These are phyloP conservation scores for Melikaiella ostensackeni DNA, from an alignment of 2,888 invertebrate genomes.

Conservation along the genomic window DNA sequence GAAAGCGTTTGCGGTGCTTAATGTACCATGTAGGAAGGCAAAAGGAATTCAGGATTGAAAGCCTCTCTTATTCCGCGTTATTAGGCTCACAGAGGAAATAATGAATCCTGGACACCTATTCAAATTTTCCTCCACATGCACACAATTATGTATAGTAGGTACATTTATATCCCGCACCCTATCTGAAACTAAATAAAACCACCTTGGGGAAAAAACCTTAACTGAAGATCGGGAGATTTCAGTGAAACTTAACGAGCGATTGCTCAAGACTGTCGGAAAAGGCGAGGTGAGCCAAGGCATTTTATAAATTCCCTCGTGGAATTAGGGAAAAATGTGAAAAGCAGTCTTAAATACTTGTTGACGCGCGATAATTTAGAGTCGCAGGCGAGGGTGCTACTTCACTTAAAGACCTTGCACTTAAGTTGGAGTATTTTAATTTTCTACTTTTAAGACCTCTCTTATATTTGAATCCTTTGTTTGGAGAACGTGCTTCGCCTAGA, in stretches of 20 bases:
- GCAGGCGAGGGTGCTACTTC: background rate
- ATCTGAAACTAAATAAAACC: no score
- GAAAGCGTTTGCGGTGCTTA: background rate
- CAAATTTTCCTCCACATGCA: constrained; percentile 4
- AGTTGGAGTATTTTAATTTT: constrained; percentile 7
- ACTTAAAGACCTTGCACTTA: constrained; percentile 11
- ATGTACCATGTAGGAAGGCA: constrained; percentile 22
- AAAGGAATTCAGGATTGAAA: constrained; percentile 30
- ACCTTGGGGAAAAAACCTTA: constrained; percentile 36
- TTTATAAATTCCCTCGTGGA: constrained; percentile 17
- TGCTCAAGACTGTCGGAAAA: constrained; percentile 39
- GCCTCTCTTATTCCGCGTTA: constrained; percentile 24
- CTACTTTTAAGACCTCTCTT: constrained; percentile 1
- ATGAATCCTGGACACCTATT: constrained; percentile 17
- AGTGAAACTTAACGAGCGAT: constrained; percentile 43
- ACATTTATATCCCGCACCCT: background rate
- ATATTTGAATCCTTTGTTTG: constrained; percentile 30
- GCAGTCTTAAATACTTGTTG: constrained; percentile 23
- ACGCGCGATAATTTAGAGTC: constrained; percentile 21
- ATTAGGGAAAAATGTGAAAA: constrained; percentile 28
- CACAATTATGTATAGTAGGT: constrained; percentile 8
- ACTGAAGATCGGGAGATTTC: constrained; percentile 24
- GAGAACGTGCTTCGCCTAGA: constrained; percentile 24
- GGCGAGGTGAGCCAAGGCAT: background rate
- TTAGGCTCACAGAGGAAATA: constrained; percentile 7